These are phyloP conservation scores for Iguana delicatissima DNA, from an alignment of 2,797 vertebrate genomes.

Conservation along the genomic window DNA sequence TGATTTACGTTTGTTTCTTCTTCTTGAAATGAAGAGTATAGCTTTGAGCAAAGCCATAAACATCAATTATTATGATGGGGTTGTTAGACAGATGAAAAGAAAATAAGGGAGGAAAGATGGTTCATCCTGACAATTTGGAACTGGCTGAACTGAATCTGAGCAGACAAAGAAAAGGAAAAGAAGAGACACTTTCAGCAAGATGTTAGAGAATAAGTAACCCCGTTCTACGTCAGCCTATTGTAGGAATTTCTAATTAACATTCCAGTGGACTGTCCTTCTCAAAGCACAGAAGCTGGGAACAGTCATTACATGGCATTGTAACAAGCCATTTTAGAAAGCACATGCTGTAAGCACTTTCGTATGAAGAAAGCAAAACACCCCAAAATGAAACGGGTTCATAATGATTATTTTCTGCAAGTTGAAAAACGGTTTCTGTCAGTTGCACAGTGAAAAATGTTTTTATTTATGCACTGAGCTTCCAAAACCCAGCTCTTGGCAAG, in stretches of 20 bases:
- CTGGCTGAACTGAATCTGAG: constrained; percentile 1
- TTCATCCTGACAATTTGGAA: constrained; percentile 29
- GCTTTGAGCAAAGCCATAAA: constrained; percentile 23
- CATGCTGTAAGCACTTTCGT: background rate
- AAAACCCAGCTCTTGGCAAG: background rate
- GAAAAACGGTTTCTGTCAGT: background rate
- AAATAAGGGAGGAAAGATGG: constrained; percentile 41
- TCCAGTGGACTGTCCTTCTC: background rate
- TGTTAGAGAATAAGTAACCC: background rate
- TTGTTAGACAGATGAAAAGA: constrained; percentile 44
- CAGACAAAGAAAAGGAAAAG: constrained; percentile 21
- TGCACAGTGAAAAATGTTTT: background rate
- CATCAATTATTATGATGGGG: constrained; percentile 33
- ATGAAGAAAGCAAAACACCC: background rate
- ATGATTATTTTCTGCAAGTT: background rate
- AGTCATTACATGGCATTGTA: background rate
- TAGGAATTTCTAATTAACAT: constrained; percentile 36
- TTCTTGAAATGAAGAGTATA: constrained; percentile 45
- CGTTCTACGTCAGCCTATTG: fast-evolving
- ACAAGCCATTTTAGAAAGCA: background rate
- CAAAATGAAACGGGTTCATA: background rate
- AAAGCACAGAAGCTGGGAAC: background rate
- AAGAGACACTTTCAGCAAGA: background rate
- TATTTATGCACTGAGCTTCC: background rate
- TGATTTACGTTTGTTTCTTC: background rate